phyloP scores from a whole-genome alignment of 2,797 vertebrate species.

The Amblyopsis hoosieri region DNA sequence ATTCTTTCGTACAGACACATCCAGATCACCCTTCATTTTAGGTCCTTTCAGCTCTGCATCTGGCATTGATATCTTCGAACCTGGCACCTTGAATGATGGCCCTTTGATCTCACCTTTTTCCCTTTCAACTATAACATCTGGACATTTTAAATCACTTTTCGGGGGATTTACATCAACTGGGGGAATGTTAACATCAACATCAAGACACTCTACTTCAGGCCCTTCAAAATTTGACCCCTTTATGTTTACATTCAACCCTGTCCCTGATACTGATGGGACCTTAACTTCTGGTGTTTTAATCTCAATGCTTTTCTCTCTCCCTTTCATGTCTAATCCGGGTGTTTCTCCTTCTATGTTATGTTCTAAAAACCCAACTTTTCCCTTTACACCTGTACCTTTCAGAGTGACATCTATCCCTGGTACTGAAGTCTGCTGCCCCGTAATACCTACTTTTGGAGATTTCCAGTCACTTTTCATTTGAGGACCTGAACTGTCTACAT shows the following conservation, averaged over 20 bases:
- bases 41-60: slow-evolving; percentile 59
- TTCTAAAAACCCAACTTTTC: slow-evolving; percentile 22
- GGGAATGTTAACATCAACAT: slow-evolving; percentile 25
- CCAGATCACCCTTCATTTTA: slow-evolving; percentile 22
- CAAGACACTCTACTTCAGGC: slow-evolving; percentile 34
- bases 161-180: background rate
- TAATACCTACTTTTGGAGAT: slow-evolving; percentile 19
- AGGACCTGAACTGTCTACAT: slow-evolving; percentile 29
- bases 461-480: slow-evolving; percentile 48
- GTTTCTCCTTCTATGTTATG: slow-evolving; percentile 19
- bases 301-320: slow-evolving; percentile 6
- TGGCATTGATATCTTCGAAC: background rate
- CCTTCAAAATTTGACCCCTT: slow-evolving; percentile 31
- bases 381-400: slow-evolving; percentile 34
- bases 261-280: slow-evolving; percentile 18
- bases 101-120: slow-evolving; percentile 38
- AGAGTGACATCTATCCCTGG: slow-evolving; percentile 34
- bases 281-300: slow-evolving; percentile 30
- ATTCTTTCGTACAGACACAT: slow-evolving; percentile 12
- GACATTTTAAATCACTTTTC: slow-evolving; percentile 7
- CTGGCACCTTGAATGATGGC: background rate
- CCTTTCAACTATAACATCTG: slow-evolving; percentile 9
- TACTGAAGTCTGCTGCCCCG: slow-evolving; percentile 33
- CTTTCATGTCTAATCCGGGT: slow-evolving; percentile 13
- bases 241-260: slow-evolving; percentile 18